A percentile compares a stretch with the other conserved stretches of the same genome.
phyloP scores from a whole-genome alignment of 2,113 vertebrate species.

The Percopsis transmontana region DNA sequence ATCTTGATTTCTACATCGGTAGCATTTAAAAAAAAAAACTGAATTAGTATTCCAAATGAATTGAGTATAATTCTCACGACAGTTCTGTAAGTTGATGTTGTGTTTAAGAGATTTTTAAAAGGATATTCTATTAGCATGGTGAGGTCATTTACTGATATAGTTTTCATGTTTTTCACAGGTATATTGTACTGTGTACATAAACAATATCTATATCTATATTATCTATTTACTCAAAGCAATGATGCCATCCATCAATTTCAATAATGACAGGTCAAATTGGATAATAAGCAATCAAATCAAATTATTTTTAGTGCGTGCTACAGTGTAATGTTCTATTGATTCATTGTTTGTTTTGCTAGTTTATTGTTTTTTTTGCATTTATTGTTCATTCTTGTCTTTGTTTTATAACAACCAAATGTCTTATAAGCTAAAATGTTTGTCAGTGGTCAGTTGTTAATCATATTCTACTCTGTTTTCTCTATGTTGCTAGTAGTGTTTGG shows the following conservation, averaged over 20 bases:
- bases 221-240: constrained; percentile 76
- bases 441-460: constrained; percentile 43
- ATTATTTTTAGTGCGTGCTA: constrained; percentile 61
- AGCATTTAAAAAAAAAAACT: constrained; percentile 47
- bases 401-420: constrained; percentile 50
- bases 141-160: constrained; percentile 73
- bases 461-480: constrained; percentile 32
- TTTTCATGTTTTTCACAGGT: constrained; percentile 66
- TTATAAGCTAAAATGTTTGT: constrained; percentile 58
- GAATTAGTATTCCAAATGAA: constrained; percentile 56
- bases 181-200: constrained; percentile 78
- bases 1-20: constrained; percentile 52
- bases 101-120: constrained; percentile 69
- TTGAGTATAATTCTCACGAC: constrained; percentile 48
- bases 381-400: constrained; percentile 29
- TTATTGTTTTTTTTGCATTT: constrained; percentile 35
- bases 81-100: constrained; percentile 62
- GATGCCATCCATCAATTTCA: constrained; percentile 66
- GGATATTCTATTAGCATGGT: constrained; percentile 75
- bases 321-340: constrained; percentile 65
- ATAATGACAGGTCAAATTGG: constrained; percentile 52
- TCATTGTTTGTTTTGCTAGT: constrained; percentile 14
- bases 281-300: constrained; percentile 55
- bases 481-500: neutral
- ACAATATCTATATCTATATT: constrained; percentile 76